Percentiles rank a stretch among this genome's conserved stretches.
These are phyloP conservation scores for Hypselothyrea guttata DNA, from an alignment of 2,888 invertebrate genomes.

Conservation along the genomic window DNA sequence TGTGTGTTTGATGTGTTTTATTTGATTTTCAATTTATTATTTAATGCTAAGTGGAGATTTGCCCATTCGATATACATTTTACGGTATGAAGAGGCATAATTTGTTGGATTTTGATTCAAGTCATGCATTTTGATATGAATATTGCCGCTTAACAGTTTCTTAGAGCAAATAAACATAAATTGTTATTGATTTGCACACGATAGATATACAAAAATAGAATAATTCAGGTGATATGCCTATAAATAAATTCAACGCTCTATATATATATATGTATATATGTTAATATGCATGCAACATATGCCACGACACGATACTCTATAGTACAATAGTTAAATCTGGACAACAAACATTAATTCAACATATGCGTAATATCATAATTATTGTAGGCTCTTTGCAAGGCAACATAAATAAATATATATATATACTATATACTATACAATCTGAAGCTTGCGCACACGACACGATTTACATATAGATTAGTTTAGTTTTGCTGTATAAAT, in stretches of 20 bases:
- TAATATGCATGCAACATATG: conserved; percentile 23
- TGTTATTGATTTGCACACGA: conserved; percentile 29
- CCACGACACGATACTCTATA: conserved; percentile 9
- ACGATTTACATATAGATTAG: conserved; percentile 24
- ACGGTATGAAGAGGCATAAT: conserved; percentile 25
- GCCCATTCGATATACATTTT: conserved; percentile 58
- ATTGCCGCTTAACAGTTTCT: conserved; percentile 29
- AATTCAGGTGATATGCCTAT: conserved; percentile 63
- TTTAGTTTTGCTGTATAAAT: conserved; percentile 43
- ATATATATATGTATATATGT: conserved; percentile 32
- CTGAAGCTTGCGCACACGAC: conserved; percentile 60
- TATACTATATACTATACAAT: conserved; percentile 20
- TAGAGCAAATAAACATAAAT: conserved; percentile 58
- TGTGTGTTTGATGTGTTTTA: conserved; percentile 21
- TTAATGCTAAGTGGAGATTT: conserved; percentile 59
- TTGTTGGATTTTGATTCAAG: conserved; percentile 24
- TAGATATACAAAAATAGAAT: conserved; percentile 60
- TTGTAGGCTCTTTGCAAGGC: conserved; percentile 42
- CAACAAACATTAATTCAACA: conserved; percentile 67
- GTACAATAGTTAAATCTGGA: conserved; percentile 32
- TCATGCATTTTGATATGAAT: conserved; percentile 61
- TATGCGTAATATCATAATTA: conserved; percentile 60
- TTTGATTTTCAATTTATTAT: conserved; percentile 12
- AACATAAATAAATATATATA: too few species aligned
- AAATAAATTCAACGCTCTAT: conserved; percentile 70